Conservation (phyloP, 2,888 invertebrate genomes). For the Gortyna flavago region DNA sequence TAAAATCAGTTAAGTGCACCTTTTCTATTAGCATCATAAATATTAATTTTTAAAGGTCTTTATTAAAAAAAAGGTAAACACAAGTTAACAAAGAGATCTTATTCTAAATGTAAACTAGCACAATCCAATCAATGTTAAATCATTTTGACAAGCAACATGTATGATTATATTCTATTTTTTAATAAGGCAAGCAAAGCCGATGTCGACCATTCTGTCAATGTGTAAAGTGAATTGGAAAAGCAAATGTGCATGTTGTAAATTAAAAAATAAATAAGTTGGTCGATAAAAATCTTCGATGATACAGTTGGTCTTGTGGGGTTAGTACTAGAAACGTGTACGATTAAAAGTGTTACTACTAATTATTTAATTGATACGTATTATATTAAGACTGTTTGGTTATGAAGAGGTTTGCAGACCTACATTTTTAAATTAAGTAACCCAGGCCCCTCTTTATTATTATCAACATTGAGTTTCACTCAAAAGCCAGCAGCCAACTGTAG, state of each 20-base stretch:
- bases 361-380: background rate
- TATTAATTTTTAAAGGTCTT: constrained; percentile 6
- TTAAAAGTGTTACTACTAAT: background rate
- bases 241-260: too few species aligned
- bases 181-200: too few species aligned
- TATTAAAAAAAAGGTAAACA: too few species aligned
- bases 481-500: constrained; percentile 43
- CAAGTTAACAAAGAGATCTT: background rate
- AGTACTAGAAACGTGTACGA: background rate
- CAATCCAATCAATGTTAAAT: too few species aligned
- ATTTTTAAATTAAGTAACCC: background rate
- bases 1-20: constrained; percentile 17
- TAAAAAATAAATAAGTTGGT: background rate
- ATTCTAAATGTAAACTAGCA: background rate
- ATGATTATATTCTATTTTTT: too few species aligned
- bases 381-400: background rate
- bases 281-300: background rate
- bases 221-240: too few species aligned
- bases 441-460: background rate
- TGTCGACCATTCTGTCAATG: too few species aligned
- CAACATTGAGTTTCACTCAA: constrained; percentile 34
- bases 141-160: too few species aligned
- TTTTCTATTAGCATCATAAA: constrained; percentile 35
- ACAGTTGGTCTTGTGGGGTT: background rate
- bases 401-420: background rate